Conservation (phyloP, 1,140 invertebrate species). For the Melitaea cinxia region DNA sequence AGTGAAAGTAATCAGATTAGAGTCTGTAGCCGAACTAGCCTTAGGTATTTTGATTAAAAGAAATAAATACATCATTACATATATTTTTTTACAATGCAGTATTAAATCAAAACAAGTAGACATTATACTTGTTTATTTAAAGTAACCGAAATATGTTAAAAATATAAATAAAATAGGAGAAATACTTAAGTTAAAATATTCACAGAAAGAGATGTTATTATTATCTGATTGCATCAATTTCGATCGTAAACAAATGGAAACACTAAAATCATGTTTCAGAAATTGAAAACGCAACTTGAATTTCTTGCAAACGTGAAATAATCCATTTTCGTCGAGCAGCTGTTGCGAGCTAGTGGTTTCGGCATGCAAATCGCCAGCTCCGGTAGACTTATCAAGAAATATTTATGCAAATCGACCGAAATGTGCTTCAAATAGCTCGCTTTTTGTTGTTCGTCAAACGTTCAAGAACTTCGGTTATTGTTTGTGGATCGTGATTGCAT, state of each 20-base stretch:
- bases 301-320: conserved; percentile 15
- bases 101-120: too few species aligned
- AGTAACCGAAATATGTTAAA: too few species aligned
- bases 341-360: conserved; percentile 19
- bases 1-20: too few species aligned
- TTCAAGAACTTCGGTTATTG: conserved; percentile 22
- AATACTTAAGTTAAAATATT: too few species aligned
- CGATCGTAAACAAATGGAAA: neutral
- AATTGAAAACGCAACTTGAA: conserved; percentile 5
- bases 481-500: conserved; percentile 12
- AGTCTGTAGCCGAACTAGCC: too few species aligned
- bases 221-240: too few species aligned
- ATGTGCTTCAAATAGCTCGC: conserved; percentile 16
- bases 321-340: conserved; percentile 25
- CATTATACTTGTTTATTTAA: too few species aligned
- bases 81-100: too few species aligned
- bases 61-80: too few species aligned
- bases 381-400: conserved; percentile 37
- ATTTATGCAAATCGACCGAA: conserved; percentile 39
- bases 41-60: too few species aligned
- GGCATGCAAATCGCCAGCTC: conserved; percentile 25
- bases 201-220: too few species aligned
- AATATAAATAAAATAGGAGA: too few species aligned
- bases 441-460: conserved; percentile 20
- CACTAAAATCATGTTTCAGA: neutral